Percentiles rank a stretch among this genome's conserved stretches.
phyloP scores from a whole-genome alignment of 2,888 invertebrate species.

The Catocala sponsa region DNA sequence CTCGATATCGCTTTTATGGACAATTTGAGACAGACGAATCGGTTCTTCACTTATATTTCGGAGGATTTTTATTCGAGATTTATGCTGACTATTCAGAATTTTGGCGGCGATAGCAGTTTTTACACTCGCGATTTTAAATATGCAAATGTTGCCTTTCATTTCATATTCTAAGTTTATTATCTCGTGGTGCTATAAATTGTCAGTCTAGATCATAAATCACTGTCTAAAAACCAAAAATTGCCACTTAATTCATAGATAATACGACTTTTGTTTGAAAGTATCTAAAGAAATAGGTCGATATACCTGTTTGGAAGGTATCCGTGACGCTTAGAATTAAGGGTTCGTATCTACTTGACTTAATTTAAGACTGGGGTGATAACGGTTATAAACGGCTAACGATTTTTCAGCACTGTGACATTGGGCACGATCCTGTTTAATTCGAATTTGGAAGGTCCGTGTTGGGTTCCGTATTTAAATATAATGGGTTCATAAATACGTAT shows the following conservation, averaged over 20 bases:
- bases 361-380: slow-evolving; percentile 50
- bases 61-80: slow-evolving; percentile 31
- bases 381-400: slow-evolving; percentile 50
- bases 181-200: slow-evolving; percentile 14
- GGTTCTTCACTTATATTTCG: slow-evolving; percentile 54
- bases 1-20: slow-evolving; percentile 63
- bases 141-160: slow-evolving; percentile 6
- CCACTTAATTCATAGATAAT: slow-evolving; percentile 6
- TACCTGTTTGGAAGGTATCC: slow-evolving; percentile 39
- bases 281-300: slow-evolving; percentile 36
- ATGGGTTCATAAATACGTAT: neutral
- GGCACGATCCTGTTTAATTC: slow-evolving; percentile 23
- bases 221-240: neutral
- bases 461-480: slow-evolving; percentile 19
- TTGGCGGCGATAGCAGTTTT: slow-evolving; percentile 17
- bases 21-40: slow-evolving; percentile 63
- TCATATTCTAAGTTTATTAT: slow-evolving; percentile 11
- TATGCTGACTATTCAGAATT: slow-evolving; percentile 29
- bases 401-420: slow-evolving; percentile 44
- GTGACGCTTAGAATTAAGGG: slow-evolving; percentile 49
- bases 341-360: slow-evolving; percentile 50
- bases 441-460: slow-evolving; percentile 1
- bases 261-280: slow-evolving; percentile 14
- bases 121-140: slow-evolving; percentile 10
- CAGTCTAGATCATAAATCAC: slow-evolving; percentile 8